Base-by-base conservation (phyloP, 2,888 invertebrate genomes). In the Mamestra brassicae region DNA sequence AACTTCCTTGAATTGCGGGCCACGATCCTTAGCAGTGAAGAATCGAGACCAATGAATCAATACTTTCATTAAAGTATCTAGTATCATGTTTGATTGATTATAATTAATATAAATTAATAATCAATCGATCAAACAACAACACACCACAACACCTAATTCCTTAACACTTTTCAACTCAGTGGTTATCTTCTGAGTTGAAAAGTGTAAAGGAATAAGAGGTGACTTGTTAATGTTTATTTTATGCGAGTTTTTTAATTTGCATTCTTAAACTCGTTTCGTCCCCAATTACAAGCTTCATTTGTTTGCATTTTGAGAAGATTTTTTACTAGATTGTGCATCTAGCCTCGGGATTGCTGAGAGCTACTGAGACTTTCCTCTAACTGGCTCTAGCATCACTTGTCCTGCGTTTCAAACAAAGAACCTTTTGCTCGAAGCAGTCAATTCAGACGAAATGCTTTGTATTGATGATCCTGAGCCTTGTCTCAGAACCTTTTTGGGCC, bases 1-100 rank as follows among this genome's bases (percentile, higher is more conserved):
- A 7, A 2, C 45, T 65, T 47, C 13, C 45, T 80, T 57, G 11
- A 62, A 52, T 38, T 54, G 11, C 13, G 10, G 8, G 52, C 11
- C n/a, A 13, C 54, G 26, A 52, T 74, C 11, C n/a, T 66, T 26
- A 52, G n/a, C 15, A 52, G 52, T 54, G 52, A 72, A 47, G 57
- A 61, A 42, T 62, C n/a, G n/a, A 66, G 26, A 60, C 34, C 11
- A 79, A 73, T 13, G 11, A 74, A 55, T 13, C 17, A 8, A 55
- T 15, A 50, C 26, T 55, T 26, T 15, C 45, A 34, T 15, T 17
- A 47, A 58, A 13, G 15, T 15, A 13, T 36, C 2, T 45, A 45
- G 45, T 45, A 45, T 3, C 45, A 45, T 45, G 58, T 36, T 52
- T 42, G 3, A 58, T 42, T 13, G 45, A 17, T n/a, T 26, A 26